phyloP scores from a whole-genome alignment of 2,888 invertebrate genomes.

The Eumacrocentrus americanus region DNA sequence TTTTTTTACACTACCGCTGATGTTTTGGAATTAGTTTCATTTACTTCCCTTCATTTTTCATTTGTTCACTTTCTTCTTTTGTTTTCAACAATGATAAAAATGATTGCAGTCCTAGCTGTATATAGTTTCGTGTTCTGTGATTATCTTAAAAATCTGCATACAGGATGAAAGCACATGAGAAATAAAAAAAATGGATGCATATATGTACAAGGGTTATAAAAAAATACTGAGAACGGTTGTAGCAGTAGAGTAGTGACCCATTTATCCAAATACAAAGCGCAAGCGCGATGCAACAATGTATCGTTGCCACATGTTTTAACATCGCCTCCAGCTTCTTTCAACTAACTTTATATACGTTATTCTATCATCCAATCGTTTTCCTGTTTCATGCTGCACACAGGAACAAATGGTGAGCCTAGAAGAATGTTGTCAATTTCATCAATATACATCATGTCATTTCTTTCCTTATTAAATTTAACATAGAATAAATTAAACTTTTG shows the following conservation, averaged over 20 bases:
- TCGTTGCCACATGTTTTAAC: slow-evolving; percentile 7
- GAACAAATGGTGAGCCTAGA: slow-evolving; percentile 55
- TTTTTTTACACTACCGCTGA: too few species aligned
- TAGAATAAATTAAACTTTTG: neutral
- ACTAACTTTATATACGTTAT: slow-evolving; percentile 17
- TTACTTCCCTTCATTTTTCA: neutral
- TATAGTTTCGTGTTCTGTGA: too few species aligned
- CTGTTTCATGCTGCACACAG: slow-evolving; percentile 56
- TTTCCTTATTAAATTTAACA: neutral
- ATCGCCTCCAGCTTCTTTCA: neutral
- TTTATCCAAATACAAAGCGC: slow-evolving; percentile 2
- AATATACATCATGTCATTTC: too few species aligned
- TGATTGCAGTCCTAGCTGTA: too few species aligned
- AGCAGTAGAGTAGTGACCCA: neutral
- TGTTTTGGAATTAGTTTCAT: too few species aligned
- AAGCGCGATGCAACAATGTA: slow-evolving; percentile 11
- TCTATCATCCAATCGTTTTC: slow-evolving; percentile 29
- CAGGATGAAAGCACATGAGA: too few species aligned
- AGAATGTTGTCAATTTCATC: neutral
- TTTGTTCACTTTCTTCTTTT: too few species aligned
- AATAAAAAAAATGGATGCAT: neutral
- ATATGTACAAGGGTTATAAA: neutral
- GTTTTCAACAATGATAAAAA: too few species aligned
- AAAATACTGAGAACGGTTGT: neutral
- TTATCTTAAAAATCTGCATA: too few species aligned